phyloP scores from a whole-genome alignment of 2,797 vertebrate genomes.

The Oreonectes daqikongensis region DNA sequence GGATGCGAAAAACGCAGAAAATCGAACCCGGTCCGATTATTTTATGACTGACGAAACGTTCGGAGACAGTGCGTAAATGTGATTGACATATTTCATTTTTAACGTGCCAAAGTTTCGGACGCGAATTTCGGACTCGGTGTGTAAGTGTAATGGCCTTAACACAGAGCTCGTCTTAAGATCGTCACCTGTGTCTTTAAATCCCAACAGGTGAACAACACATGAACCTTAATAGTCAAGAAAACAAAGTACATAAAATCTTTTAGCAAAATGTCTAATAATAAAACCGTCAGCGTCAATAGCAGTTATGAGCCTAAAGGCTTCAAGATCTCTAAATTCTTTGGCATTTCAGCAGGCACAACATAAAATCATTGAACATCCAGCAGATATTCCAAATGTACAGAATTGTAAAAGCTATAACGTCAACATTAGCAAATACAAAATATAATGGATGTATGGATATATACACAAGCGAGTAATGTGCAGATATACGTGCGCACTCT shows the following conservation, averaged over 20 bases:
- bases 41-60: too few relatives aligned
- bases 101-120: too few relatives aligned
- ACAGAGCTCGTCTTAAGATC: neutral
- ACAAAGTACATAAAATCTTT: neutral
- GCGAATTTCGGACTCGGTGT: too few relatives aligned
- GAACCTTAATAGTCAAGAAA: neutral
- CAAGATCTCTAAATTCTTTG: constrained; percentile 43
- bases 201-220: neutral
- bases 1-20: too few relatives aligned
- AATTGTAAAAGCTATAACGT: neutral
- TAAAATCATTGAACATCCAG: constrained; percentile 31
- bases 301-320: neutral
- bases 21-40: too few relatives aligned
- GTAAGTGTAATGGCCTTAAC: too few relatives aligned
- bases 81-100: too few relatives aligned
- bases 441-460: constrained; percentile 3
- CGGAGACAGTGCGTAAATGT: too few relatives aligned
- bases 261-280: neutral
- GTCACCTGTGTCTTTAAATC: neutral
- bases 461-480: constrained; percentile 7
- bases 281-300: constrained; percentile 6
- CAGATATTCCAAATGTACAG: constrained; percentile 48
- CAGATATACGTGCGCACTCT: neutral
- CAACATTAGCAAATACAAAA: constrained; percentile 1
- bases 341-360: constrained; percentile 50